Conservation (phyloP, 1,140 invertebrate species). For the Lepeophtheirus salmonis region DNA sequence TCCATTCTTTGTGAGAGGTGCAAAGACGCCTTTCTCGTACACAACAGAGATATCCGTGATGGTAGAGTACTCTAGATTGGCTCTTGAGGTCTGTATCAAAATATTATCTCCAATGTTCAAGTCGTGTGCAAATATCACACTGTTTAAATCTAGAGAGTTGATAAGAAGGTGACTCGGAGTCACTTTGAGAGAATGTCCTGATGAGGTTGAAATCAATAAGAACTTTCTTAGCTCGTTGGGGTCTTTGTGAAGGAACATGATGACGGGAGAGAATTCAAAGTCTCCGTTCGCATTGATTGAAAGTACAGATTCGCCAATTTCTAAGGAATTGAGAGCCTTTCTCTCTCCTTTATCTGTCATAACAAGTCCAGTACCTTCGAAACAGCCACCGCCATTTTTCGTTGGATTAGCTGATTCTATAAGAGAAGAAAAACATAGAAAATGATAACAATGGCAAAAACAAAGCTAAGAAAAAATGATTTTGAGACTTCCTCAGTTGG, state of each 20-base stretch:
- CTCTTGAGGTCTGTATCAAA: conserved; percentile 23
- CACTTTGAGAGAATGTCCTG: conserved; percentile 46
- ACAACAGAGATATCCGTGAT: conserved; percentile 40
- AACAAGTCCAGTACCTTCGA: conserved; percentile 43
- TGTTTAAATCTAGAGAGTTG: conserved; percentile 4
- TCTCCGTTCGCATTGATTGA: conserved; percentile 43
- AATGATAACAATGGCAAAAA: too few species aligned
- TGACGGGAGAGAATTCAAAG: conserved; percentile 59
- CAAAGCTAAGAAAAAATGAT: too few species aligned
- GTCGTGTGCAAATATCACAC: conserved; percentile 27
- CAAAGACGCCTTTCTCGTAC: conserved; percentile 51
- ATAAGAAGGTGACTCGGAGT: conserved; percentile 64
- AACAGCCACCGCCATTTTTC: conserved; percentile 61
- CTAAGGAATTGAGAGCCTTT: conserved; percentile 40
- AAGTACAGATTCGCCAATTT: conserved; percentile 57
- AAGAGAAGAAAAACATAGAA: conserved; percentile 27
- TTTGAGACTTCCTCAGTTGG: too few species aligned
- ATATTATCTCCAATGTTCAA: conserved; percentile 28
- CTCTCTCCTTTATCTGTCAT: conserved; percentile 33
- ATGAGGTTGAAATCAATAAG: conserved; percentile 45
- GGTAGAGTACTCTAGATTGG: conserved; percentile 34
- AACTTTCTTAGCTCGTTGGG: conserved; percentile 44
- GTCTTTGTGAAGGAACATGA: conserved; percentile 69
- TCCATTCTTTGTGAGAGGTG: conserved; percentile 67
- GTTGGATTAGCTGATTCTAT: conserved; percentile 72